Evolutionary conservation across 1,140 invertebrate species (phyloP).

Genomic region (Patella vulgata): DNA sequence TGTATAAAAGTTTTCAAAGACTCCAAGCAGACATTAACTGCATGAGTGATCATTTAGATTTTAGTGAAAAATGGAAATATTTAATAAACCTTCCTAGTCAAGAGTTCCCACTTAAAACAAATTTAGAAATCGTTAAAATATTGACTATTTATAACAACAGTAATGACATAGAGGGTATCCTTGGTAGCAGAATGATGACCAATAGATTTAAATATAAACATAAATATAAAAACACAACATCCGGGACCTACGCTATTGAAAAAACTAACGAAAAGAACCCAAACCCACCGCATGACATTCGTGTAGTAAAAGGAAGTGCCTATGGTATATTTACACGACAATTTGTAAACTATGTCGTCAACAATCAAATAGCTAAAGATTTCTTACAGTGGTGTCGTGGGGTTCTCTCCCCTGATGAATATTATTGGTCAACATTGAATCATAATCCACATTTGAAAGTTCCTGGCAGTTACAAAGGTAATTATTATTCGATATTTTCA

Average conservation of each 20-base stretch:
- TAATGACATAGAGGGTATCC: slow-evolving; percentile 48
- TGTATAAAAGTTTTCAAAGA: slow-evolving; percentile 40
- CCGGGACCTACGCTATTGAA: slow-evolving; percentile 7
- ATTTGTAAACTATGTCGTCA: slow-evolving; percentile 54
- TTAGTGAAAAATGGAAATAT: slow-evolving; percentile 53
- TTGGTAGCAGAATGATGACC: slow-evolving; percentile 11
- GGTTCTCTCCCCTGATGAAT: too few species aligned
- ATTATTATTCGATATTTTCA: too few species aligned
- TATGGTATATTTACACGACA: slow-evolving; percentile 53
- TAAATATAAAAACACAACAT: slow-evolving; percentile 5
- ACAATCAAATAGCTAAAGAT: slow-evolving; percentile 33
- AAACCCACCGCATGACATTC: slow-evolving; percentile 36
- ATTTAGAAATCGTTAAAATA: slow-evolving; percentile 57
- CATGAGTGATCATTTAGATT: slow-evolving; percentile 49
- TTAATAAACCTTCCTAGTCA: slow-evolving; percentile 55
- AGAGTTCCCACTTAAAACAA: slow-evolving; percentile 57
- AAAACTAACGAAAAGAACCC: slow-evolving; percentile 32
- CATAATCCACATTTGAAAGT: too few species aligned
- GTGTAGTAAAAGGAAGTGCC: slow-evolving; percentile 55
- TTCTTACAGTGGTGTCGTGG: slow-evolving; percentile 54
- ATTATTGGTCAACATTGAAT: too few species aligned
- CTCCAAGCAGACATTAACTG: slow-evolving; percentile 53
- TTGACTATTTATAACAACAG: slow-evolving; percentile 48
- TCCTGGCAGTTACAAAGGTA: too few species aligned
- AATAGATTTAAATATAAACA: slow-evolving; percentile 24